These are phyloP conservation scores for Hydra vulgaris DNA, from an alignment of 30 jellyfish, hydroid and myxozoan species.

Conservation along the genomic window DNA sequence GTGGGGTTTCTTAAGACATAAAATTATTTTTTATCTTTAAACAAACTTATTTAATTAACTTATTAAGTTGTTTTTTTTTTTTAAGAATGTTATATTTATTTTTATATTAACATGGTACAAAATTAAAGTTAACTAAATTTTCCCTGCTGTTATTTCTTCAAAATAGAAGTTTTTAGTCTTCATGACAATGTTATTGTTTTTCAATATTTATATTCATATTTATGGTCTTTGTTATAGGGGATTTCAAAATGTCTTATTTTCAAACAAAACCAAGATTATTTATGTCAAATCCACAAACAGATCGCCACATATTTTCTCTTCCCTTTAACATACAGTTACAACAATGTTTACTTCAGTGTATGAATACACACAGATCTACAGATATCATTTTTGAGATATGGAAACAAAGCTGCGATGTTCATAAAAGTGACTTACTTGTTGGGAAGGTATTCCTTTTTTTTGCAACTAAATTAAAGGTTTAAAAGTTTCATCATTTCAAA, in stretches of 20 bases:
- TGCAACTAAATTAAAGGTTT: no score
- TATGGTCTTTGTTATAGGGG: not conserved
- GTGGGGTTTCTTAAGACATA: no score
- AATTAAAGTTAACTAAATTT: no score
- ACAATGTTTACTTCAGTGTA: constrained; percentile 28
- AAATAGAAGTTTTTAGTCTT: no score
- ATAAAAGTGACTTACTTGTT: constrained; percentile 52
- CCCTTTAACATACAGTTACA: constrained; percentile 27
- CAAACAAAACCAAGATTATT: constrained; percentile 59
- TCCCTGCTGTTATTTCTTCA: no score
- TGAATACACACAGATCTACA: not conserved
- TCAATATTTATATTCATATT: no score
- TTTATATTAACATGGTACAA: no score
- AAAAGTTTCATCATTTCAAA: no score
- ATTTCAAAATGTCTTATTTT: constrained; percentile 11
- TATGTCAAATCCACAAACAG: constrained; percentile 43
- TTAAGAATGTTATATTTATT: no score
- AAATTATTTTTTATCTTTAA: no score
- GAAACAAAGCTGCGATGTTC: constrained; percentile 60
- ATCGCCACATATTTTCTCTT: constrained; percentile 23
- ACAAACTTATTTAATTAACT: no score
- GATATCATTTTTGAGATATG: constrained; percentile 60
- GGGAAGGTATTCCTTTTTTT: constrained; percentile 50
- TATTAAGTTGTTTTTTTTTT: no score
- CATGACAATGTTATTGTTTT: not conserved